Conservation (phyloP, 1,140 invertebrate species). For the Conus ventricosus region DNA sequence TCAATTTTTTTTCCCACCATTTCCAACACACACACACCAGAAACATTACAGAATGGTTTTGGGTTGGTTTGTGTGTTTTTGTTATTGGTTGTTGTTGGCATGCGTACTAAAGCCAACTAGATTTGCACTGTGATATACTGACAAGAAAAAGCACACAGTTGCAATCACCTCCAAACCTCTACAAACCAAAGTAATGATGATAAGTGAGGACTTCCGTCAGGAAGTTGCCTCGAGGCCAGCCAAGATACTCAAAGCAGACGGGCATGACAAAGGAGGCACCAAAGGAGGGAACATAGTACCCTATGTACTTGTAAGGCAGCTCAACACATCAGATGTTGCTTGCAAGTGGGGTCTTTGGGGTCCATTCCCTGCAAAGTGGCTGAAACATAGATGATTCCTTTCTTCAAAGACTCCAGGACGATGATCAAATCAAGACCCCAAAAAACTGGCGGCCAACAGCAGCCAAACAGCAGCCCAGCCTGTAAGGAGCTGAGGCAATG, state of each 20-base stretch:
- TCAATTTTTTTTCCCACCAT: too few relatives aligned
- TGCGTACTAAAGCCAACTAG: too few relatives aligned
- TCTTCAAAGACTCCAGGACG: constrained; percentile 83
- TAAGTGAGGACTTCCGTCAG: not conserved
- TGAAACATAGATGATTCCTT: constrained; percentile 81
- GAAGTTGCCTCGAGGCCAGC: constrained; percentile 80
- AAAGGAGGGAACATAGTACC: constrained; percentile 74
- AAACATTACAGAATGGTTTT: too few relatives aligned
- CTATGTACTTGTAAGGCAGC: constrained; percentile 86
- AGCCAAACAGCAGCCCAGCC: constrained; percentile 82
- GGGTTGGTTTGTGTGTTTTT: too few relatives aligned
- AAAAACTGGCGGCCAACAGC: constrained; percentile 84
- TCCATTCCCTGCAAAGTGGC: constrained; percentile 82
- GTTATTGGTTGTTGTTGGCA: too few relatives aligned
- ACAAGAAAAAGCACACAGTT: not conserved
- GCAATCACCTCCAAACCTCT: not conserved
- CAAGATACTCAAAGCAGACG: constrained; percentile 83
- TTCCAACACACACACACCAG: too few relatives aligned
- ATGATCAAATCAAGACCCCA: constrained; percentile 84
- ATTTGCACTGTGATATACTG: too few relatives aligned
- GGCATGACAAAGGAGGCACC: constrained; percentile 85
- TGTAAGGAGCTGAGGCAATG: constrained; percentile 83
- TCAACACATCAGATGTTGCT: constrained; percentile 79
- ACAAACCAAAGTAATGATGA: constrained; percentile 10
- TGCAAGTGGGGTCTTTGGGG: constrained; percentile 73